Percentiles rank a stretch among this genome's conserved stretches.
Conservation (phyloP, 2,113 vertebrate species). For the Antechinus stuartii region DNA sequence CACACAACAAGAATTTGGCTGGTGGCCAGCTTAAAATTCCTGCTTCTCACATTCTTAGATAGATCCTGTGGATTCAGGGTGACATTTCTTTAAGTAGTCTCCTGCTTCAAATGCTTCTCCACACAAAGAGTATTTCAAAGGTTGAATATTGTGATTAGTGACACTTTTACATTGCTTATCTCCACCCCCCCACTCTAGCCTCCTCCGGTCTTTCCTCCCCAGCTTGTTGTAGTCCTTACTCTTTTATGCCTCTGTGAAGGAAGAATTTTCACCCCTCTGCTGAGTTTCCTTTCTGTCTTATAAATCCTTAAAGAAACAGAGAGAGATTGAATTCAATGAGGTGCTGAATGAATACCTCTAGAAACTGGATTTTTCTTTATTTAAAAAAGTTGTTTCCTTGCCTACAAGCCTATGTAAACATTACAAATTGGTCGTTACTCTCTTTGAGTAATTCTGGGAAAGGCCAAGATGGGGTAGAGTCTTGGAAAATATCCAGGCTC, state of each 20-base stretch:
- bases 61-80: slow-evolving; percentile 19
- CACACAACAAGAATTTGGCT: slow-evolving; percentile 55
- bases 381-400: slow-evolving; percentile 50
- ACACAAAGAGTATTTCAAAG: slow-evolving; percentile 73
- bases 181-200: neutral
- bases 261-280: slow-evolving; percentile 71
- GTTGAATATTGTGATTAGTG: slow-evolving; percentile 70
- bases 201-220: slow-evolving; percentile 36
- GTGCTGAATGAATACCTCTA: slow-evolving; percentile 50
- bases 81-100: slow-evolving; percentile 59
- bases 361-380: slow-evolving; percentile 65
- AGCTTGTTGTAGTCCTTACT: slow-evolving; percentile 19
- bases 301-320: slow-evolving; percentile 77
- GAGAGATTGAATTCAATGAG: slow-evolving; percentile 64
- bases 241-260: slow-evolving; percentile 63
- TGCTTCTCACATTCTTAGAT: slow-evolving; percentile 12
- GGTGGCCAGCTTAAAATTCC: slow-evolving; percentile 49
- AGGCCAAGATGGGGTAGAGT: neutral
- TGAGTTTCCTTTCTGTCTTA: slow-evolving; percentile 76
- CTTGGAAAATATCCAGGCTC: neutral
- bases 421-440: slow-evolving; percentile 53
- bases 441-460: slow-evolving; percentile 63
- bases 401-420: slow-evolving; percentile 54
- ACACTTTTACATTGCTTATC: slow-evolving; percentile 62
- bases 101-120: slow-evolving; percentile 64